phyloP scores from a whole-genome alignment of 1,140 invertebrate species.

The Nasonia vitripennis region DNA sequence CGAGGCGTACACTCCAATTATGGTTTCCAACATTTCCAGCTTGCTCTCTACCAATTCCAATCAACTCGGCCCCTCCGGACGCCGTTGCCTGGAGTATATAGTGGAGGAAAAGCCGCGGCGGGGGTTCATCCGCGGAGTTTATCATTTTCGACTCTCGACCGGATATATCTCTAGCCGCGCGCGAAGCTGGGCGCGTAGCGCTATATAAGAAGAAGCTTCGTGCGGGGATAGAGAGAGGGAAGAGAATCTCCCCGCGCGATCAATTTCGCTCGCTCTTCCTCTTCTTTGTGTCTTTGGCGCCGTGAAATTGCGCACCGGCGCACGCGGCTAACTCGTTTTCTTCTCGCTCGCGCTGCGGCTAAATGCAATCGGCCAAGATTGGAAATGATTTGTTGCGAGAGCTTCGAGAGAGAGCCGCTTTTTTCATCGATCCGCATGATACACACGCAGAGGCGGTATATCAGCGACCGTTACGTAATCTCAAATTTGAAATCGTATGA shows the following conservation, averaged over 20 bases:
- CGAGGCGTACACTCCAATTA: constrained; percentile 59
- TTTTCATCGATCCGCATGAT: background rate
- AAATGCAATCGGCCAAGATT: constrained; percentile 22
- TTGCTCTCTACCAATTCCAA: constrained; percentile 50
- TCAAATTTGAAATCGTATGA: too few species aligned
- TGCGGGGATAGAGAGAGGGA: background rate
- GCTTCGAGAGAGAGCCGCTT: background rate
- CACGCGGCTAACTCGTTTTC: constrained; percentile 5
- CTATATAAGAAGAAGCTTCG: too few species aligned
- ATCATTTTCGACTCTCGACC: constrained; percentile 51
- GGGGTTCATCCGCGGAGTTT: constrained; percentile 33
- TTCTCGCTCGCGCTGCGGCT: background rate
- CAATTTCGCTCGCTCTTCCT: constrained; percentile 48
- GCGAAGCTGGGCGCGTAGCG: background rate
- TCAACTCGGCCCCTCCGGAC: constrained; percentile 53
- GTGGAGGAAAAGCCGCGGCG: constrained; percentile 20
- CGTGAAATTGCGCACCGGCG: constrained; percentile 30
- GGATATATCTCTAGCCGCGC: background rate
- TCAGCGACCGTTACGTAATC: too few species aligned
- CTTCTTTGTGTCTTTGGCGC: constrained; percentile 28
- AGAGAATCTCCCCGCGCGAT: constrained; percentile 32
- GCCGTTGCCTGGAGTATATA: background rate
- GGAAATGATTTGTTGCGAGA: constrained; percentile 6
- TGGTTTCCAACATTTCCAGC: constrained; percentile 52
- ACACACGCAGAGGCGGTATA: too few species aligned